phyloP scores from a whole-genome alignment of 2,113 vertebrate species.

The Camelus bactrianus region DNA sequence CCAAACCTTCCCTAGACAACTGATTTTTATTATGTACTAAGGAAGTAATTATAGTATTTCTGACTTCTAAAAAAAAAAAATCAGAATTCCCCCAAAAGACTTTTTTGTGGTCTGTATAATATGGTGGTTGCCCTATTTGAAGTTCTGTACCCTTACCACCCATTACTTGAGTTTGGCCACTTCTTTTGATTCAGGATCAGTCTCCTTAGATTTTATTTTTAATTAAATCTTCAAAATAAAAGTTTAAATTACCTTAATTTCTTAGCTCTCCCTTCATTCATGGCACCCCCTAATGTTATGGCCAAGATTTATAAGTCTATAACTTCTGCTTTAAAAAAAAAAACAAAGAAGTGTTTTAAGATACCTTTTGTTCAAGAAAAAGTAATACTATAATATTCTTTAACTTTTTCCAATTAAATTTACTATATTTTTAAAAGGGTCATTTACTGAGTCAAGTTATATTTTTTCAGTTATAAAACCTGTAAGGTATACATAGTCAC shows the following conservation, averaged over 20 bases:
- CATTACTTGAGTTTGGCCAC: not conserved
- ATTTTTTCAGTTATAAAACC: not conserved
- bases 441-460: not conserved
- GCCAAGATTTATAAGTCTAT: not conserved
- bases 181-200: not conserved
- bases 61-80: not conserved
- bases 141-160: not conserved
- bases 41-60: not conserved
- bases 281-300: not conserved
- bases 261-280: not conserved
- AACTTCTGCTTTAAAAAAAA: not conserved
- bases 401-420: conserved; percentile 20
- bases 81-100: not conserved
- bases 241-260: conserved; percentile 18
- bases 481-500: not conserved
- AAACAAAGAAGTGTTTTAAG: not conserved
- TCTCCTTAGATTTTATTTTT: not conserved
- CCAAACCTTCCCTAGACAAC: not conserved
- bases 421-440: not conserved
- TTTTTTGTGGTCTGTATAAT: not conserved
- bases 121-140: not conserved
- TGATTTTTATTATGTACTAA: not conserved
- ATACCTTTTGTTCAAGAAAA: not conserved
- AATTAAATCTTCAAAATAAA: conserved; percentile 19
- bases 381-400: not conserved